A percentile compares a stretch with the other conserved stretches of the same genome.
phyloP scores from a whole-genome alignment of 2,888 invertebrate species.

The Bombylius discolor region DNA sequence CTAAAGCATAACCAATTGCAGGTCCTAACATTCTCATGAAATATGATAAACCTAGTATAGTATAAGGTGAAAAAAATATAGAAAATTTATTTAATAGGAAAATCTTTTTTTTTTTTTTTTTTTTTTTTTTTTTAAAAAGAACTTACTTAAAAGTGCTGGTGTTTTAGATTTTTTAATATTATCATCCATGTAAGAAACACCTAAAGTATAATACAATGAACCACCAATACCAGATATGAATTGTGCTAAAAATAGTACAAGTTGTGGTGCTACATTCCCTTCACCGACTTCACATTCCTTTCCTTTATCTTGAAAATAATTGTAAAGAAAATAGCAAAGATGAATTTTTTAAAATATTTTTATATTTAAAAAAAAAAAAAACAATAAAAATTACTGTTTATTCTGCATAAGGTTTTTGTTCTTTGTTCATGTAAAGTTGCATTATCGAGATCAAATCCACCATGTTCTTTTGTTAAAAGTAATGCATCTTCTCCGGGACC shows the following conservation, averaged over 20 bases:
- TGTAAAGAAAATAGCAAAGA: constrained; percentile 12
- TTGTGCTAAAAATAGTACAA: constrained; percentile 52
- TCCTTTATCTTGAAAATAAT: constrained; percentile 1
- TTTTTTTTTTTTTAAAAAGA: neutral
- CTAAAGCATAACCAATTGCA: constrained; percentile 52
- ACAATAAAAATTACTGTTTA: constrained; percentile 23
- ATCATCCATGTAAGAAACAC: constrained; percentile 62
- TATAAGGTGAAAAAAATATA: neutral
- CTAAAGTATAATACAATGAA: constrained; percentile 53
- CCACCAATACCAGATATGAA: constrained; percentile 59
- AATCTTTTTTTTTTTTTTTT: neutral
- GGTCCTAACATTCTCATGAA: constrained; percentile 57
- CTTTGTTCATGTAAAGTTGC: constrained; percentile 39
- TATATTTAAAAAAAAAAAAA: too few relatives aligned
- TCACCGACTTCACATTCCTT: constrained; percentile 39
- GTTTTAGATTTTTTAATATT: constrained; percentile 62
- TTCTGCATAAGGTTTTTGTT: constrained; percentile 44
- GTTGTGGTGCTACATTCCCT: constrained; percentile 47
- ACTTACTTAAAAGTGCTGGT: constrained; percentile 54
- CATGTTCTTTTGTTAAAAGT: constrained; percentile 46
- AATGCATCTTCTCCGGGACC: constrained; percentile 55
- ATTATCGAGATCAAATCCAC: constrained; percentile 33
- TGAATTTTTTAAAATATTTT: constrained; percentile 1
- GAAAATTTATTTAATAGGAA: neutral
- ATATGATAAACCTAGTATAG: constrained; percentile 49